Evolutionary conservation across 2,113 vertebrate genomes (phyloP), one percentile per base, ranked within the genome.

Genomic region (Mellivora capensis): DNA sequence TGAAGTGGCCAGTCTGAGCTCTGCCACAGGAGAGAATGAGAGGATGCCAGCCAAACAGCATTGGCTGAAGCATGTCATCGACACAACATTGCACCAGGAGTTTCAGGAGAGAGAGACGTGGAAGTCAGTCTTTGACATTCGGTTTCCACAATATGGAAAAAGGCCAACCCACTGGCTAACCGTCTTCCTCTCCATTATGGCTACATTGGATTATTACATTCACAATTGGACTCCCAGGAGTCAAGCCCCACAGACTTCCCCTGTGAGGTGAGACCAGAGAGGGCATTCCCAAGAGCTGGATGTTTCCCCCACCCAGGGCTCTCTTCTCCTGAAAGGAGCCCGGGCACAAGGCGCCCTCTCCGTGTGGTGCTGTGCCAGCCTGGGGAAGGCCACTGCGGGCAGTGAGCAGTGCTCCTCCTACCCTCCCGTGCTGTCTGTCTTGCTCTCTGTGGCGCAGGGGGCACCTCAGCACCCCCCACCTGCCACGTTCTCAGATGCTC

Each of bases 351-450:
- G 74, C 25, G 8, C 27, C 17, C 20, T 49, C 39, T 67, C 39
- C 11, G 12, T 23, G n/a, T 2, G 31, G 25, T 21, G 25, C 72
- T 47, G 49, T 0, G 9, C 21, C 0, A 0, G 72, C 49, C 20
- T 12, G 29, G 5, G 25, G 37, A 7, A n/a, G 2, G 34, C 47
- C 79, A 25, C 21, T 6, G 31, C 2, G 0, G 29, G 3, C 59
- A 64, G 13, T 0, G 10, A 12, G 57, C 39, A 72, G 54, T n/a
- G 23, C 37, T 64, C 29, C 69, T 44, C 69, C 44, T 1, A 57
- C 47, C 47, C 47, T 69, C 80, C 62, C 5, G 3, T 1, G 57
- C 8, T 1, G 0, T 12, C 29, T 29, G 29, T 29, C 67, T 76
- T 13, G 57, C 11, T 77, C 80, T 57, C 47, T 69, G 59, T 44